A percentile compares a stretch with the other conserved stretches of the same genome.
Conservation (phyloP, 2,888 invertebrate species). For the Lasioglossum calceatum region DNA sequence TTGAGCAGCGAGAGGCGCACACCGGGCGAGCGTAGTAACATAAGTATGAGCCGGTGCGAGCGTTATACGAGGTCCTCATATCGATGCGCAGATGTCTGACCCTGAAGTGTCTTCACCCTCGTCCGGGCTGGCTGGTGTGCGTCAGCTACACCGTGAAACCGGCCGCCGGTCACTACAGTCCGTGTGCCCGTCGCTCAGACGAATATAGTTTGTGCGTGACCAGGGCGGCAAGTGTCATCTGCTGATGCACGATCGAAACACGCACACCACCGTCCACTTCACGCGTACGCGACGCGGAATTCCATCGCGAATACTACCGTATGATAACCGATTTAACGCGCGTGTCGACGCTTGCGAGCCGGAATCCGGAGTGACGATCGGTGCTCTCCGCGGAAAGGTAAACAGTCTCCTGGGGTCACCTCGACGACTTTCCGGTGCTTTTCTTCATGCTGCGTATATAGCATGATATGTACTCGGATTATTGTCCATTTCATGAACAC, state of each 20-base stretch:
- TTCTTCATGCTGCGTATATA: too few relatives aligned
- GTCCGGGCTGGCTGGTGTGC: constrained; percentile 45
- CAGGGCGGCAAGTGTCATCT: constrained; percentile 76
- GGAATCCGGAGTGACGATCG: constrained; percentile 25
- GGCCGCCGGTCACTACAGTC: constrained; percentile 28
- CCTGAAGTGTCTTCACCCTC: constrained; percentile 80
- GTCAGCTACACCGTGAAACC: constrained; percentile 45
- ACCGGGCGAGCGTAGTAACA: constrained; percentile 67
- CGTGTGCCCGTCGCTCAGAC: constrained; percentile 69
- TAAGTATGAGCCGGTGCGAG: constrained; percentile 71
- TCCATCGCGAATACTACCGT: constrained; percentile 46
- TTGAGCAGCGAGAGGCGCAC: constrained; percentile 44
- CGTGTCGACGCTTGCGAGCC: constrained; percentile 41
- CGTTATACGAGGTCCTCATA: constrained; percentile 78
- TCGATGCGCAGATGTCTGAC: constrained; percentile 81
- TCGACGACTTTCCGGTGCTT: neutral
- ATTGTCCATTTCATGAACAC: neutral
- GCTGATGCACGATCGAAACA: constrained; percentile 72
- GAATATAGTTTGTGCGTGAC: constrained; percentile 83
- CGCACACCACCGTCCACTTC: constrained; percentile 51
- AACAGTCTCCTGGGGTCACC: neutral
- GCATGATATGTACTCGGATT: too few relatives aligned
- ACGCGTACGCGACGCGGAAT: constrained; percentile 29
- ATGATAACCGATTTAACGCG: constrained; percentile 52
- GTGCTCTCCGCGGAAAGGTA: neutral